Base-by-base conservation (phyloP, 2,888 invertebrate genomes). In the Microplitis manilae region DNA sequence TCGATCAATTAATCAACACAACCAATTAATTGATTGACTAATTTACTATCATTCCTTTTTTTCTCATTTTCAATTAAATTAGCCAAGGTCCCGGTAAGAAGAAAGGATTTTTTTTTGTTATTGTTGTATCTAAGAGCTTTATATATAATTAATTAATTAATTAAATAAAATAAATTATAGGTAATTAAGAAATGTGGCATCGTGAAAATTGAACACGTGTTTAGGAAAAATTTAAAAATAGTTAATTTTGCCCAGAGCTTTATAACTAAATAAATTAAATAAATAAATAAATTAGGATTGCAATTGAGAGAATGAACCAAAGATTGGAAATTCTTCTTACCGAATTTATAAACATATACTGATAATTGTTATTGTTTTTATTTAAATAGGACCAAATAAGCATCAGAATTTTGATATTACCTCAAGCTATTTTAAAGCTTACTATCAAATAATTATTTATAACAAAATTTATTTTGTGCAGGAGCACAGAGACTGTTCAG, bases 11-110 rank as follows among this genome's bases (percentile, higher is more conserved):
- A 64, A 61, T 50, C 50, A 75, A 17, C n/a, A 17, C n/a, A 15
- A 65, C 7, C 41, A 17, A 67, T 13, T 50, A 62, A 73, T 39
- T 60, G 72, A 75, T 76, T 62, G 39, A 67, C 20, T 50, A 41
- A 69, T 78, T 72, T 76, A 76, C 68, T 59, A 69, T 68, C 50
- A 77, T 77, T 74, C 67, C 75, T 75, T 72, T 77, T 78, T 75
- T 74, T 70, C 75, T 75, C 79, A 78, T 79, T 71, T 74, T 71
- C 76, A 78, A 73, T 64, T 40, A 50, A 64, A 68, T 64, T 79
- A 79, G 76, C 72, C 69, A 50, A 70, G 75, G 68, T 79, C 76
- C 80, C 79, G 79, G 76, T 79, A 80, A 79, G 72, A 80, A 30
- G 76, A 68, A 60, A 17, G 59, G 38, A 67, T 70, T 1, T 68